Conservation (phyloP, 2,888 invertebrate genomes). For the Sphecodes monilicornis region DNA sequence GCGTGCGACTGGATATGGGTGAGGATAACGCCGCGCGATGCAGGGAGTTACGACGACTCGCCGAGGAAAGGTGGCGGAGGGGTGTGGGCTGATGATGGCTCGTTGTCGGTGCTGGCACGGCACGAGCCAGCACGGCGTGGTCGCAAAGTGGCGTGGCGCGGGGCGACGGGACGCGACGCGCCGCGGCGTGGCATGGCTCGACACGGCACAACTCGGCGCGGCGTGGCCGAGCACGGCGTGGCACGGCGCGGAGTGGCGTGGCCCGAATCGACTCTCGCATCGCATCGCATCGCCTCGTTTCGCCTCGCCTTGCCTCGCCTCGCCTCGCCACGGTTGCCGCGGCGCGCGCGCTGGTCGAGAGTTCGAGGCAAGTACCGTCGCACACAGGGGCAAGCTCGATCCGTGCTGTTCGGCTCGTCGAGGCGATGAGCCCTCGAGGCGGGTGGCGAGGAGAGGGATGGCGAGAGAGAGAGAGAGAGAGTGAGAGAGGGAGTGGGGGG, state of each 20-base stretch:
- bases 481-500: not conserved
- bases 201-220: constrained; percentile 31
- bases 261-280: constrained; percentile 7
- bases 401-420: constrained; percentile 79
- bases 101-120: constrained; percentile 54
- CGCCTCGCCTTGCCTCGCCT: constrained; percentile 29
- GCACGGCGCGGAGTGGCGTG: constrained; percentile 27
- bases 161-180: not conserved
- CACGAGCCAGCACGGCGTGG: constrained; percentile 48
- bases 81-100: constrained; percentile 54
- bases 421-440: constrained; percentile 82
- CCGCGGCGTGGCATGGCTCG: constrained; percentile 27
- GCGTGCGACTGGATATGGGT: constrained; percentile 57
- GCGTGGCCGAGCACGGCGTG: constrained; percentile 20
- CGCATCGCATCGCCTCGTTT: constrained; percentile 31
- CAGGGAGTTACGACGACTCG: constrained; percentile 60
- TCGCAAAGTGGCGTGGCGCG: constrained; percentile 41
- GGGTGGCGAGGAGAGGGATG: constrained; percentile 21
- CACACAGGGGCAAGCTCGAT: constrained; percentile 59
- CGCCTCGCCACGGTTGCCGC: constrained; percentile 22
- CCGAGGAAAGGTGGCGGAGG: constrained; percentile 41
- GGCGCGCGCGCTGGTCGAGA: constrained; percentile 43
- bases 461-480: not conserved
- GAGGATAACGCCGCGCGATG: constrained; percentile 53
- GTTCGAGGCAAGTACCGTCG: constrained; percentile 53